Evolutionary conservation across 2,888 invertebrate species (phyloP).

Genomic region (Mystacides longicornis): DNA sequence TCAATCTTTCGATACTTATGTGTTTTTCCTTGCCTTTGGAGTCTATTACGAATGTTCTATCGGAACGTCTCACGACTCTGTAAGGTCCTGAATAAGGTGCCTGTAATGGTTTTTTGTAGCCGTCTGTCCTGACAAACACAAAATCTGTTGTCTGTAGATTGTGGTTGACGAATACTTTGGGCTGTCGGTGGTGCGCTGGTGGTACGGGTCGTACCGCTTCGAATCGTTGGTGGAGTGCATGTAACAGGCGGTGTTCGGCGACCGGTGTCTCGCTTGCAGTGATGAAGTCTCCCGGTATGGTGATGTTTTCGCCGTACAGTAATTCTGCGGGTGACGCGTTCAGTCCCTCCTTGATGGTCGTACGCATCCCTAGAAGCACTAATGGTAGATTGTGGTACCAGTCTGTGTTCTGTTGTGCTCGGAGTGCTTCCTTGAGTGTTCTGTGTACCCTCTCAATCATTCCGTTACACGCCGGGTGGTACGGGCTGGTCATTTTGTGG

Average conservation of each 20-base stretch:
- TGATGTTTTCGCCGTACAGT: conserved; percentile 26
- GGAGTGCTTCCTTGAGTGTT: conserved; percentile 26
- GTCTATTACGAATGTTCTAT: background rate
- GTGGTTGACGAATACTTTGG: background rate
- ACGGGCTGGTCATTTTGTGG: conserved; percentile 24
- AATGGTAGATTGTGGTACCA: conserved; percentile 28
- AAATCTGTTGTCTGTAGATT: background rate
- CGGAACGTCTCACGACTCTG: background rate
- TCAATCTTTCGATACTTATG: background rate
- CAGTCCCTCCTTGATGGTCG: conserved; percentile 24
- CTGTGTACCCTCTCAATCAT: conserved; percentile 26
- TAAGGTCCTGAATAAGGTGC: background rate
- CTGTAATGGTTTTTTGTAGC: background rate
- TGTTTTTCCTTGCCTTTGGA: conserved; percentile 3
- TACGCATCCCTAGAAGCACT: conserved; percentile 30
- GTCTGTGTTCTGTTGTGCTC: conserved; percentile 7
- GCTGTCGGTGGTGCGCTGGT: background rate
- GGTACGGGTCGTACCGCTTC: background rate
- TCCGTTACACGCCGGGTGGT: conserved; percentile 26
- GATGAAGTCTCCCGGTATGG: conserved; percentile 27
- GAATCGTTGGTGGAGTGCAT: background rate
- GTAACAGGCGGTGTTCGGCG: background rate
- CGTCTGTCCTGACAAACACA: background rate
- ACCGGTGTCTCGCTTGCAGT: conserved; percentile 6
- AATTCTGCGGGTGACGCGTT: conserved; percentile 28